Evolutionary conservation across 2,113 vertebrate genomes (phyloP).

Genomic region (Tachysurus vachellii): DNA sequence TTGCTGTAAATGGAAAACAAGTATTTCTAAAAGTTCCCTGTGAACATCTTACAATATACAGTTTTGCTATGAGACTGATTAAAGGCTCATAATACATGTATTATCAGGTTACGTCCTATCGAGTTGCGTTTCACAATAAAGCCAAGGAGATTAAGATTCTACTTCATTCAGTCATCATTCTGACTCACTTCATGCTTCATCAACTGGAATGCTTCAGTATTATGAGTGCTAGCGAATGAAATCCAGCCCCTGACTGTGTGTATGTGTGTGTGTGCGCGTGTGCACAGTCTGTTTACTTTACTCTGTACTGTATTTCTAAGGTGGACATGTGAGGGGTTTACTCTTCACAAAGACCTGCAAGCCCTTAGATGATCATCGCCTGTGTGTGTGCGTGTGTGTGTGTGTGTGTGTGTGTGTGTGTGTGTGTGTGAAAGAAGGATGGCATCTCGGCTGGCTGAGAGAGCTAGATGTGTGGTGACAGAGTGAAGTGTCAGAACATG

Average conservation of each 20-base stretch:
- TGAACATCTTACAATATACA: background rate
- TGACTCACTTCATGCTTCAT: conserved; percentile 13
- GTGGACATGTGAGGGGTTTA: conserved; percentile 38
- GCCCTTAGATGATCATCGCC: conserved; percentile 25
- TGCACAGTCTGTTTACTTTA: background rate
- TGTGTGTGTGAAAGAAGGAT: conserved; percentile 10
- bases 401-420: conserved; percentile 6
- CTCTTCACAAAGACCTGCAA: conserved; percentile 49
- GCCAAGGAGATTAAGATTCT: background rate
- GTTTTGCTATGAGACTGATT: background rate
- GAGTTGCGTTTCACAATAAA: background rate
- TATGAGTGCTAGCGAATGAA: conserved; percentile 5
- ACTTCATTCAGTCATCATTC: background rate
- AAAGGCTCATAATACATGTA: background rate
- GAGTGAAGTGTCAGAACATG: conserved; percentile 59
- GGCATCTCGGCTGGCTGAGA: conserved; percentile 49
- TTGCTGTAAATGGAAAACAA: background rate
- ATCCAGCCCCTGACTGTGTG: background rate
- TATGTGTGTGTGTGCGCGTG: conserved; percentile 12
- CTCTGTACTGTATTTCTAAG: conserved; percentile 35
- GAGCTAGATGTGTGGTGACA: conserved; percentile 51
- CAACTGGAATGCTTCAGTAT: conserved; percentile 7
- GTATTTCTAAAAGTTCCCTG: background rate
- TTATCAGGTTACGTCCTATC: conserved; percentile 21
- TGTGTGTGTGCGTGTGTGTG: background rate